These are phyloP conservation scores for Acipenser ruthenus DNA, from an alignment of 2,797 vertebrate genomes.

Conservation along the genomic window DNA sequence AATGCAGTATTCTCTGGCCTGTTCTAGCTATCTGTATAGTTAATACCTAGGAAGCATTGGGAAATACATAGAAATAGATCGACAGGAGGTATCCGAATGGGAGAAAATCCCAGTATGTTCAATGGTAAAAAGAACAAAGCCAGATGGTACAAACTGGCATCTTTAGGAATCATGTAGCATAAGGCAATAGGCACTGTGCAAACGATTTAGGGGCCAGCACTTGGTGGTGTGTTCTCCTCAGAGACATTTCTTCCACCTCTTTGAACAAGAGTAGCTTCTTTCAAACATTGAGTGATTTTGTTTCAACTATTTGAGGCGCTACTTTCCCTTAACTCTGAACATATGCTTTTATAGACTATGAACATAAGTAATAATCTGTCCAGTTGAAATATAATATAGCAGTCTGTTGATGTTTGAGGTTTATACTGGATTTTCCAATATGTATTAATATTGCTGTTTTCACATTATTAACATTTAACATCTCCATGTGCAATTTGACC, in stretches of 20 bases:
- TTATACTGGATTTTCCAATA: too few relatives aligned
- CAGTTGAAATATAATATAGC: too few relatives aligned
- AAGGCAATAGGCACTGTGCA: slow-evolving; percentile 57
- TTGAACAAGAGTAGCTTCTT: slow-evolving; percentile 56
- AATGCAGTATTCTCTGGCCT: neutral
- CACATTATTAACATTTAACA: too few relatives aligned
- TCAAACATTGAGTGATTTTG: slow-evolving; percentile 42
- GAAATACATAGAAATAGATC: slow-evolving; percentile 36
- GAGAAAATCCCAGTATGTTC: slow-evolving; percentile 70
- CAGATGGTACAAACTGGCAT: slow-evolving; percentile 70
- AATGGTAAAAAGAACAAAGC: slow-evolving; percentile 75
- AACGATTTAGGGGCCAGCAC: slow-evolving; percentile 56
- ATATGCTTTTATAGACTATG: too few relatives aligned
- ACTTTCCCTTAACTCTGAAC: slow-evolving; percentile 26
- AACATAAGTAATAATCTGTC: too few relatives aligned
- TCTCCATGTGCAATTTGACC: too few relatives aligned
- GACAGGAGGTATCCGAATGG: slow-evolving; percentile 57
- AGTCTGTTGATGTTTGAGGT: too few relatives aligned
- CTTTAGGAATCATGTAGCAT: slow-evolving; percentile 58
- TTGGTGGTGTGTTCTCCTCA: slow-evolving; percentile 59
- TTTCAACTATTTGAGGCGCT: slow-evolving; percentile 55
- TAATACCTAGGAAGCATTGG: slow-evolving; percentile 29
- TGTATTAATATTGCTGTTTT: too few relatives aligned
- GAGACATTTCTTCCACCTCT: slow-evolving; percentile 58
- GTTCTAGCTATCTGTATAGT: neutral